phyloP scores from a whole-genome alignment of 1,140 invertebrate species.

The Panulirus ornatus region DNA sequence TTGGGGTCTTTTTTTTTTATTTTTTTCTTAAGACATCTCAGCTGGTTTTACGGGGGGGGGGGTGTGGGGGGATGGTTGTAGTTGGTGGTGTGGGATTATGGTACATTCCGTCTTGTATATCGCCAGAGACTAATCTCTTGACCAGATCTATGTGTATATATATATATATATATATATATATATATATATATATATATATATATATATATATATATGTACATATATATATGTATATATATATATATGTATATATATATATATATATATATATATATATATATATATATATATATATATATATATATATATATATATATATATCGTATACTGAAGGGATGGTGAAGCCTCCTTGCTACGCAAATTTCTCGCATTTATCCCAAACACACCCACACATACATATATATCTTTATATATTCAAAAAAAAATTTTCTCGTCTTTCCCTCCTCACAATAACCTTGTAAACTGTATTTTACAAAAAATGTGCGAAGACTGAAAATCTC shows the following conservation, averaged over 20 bases:
- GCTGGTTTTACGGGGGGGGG: not conserved
- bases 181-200: too few relatives aligned
- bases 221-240: too few relatives aligned
- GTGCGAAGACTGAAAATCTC: slow-evolving; percentile 23
- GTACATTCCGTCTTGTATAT: not conserved
- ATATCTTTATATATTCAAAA: not conserved
- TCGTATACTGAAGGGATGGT: not conserved
- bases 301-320: too few relatives aligned
- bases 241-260: too few relatives aligned
- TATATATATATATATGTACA: too few relatives aligned
- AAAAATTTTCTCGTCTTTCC: not conserved
- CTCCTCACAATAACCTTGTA: not conserved
- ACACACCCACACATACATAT: not conserved
- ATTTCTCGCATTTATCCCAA: not conserved
- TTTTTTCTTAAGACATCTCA: slow-evolving; percentile 6
- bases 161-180: too few relatives aligned
- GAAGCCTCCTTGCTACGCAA: not conserved
- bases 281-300: too few relatives aligned
- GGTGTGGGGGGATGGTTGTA: too few relatives aligned
- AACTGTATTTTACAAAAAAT: slow-evolving; percentile 29
- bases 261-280: too few relatives aligned
- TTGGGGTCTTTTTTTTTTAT: too few relatives aligned
- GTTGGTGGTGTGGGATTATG: too few relatives aligned
- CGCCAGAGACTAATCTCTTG: not conserved
- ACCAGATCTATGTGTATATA: too few relatives aligned